Percentiles rank a stretch among this genome's conserved stretches.
Conservation (phyloP, 2,797 vertebrate species). For the Florisuga fusca region DNA sequence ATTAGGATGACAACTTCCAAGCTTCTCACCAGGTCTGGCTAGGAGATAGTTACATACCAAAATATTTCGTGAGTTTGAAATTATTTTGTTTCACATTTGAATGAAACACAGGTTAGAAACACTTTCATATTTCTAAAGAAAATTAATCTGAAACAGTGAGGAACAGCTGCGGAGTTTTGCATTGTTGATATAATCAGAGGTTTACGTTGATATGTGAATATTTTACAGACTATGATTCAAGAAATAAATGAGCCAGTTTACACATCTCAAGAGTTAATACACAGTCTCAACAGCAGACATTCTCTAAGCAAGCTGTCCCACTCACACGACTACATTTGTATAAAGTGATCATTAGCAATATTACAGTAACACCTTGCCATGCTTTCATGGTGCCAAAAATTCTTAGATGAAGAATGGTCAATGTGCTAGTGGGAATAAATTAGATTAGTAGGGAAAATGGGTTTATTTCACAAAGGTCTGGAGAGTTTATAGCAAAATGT, state of each 20-base stretch:
- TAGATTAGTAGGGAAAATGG: background rate
- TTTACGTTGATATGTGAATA: background rate
- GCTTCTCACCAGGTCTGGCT: background rate
- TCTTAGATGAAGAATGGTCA: background rate
- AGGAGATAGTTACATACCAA: background rate
- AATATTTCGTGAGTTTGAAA: background rate
- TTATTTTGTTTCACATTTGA: background rate
- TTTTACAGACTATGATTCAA: background rate
- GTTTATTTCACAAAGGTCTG: background rate
- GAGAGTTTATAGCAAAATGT: background rate
- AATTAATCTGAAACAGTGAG: background rate
- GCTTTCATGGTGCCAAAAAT: background rate
- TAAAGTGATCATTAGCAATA: background rate
- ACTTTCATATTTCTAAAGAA: background rate
- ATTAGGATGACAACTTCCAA: background rate
- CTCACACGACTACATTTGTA: background rate
- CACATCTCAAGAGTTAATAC: background rate
- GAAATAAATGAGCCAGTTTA: background rate
- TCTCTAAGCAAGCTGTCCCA: background rate
- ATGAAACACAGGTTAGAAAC: background rate
- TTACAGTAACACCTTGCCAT: background rate
- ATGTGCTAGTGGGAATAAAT: background rate
- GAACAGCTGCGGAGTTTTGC: background rate
- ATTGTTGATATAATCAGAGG: background rate
- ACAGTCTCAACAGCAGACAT: background rate